Evolutionary conservation across 2,797 vertebrate species (phyloP), one percentile per base, ranked within the genome.

Genomic region (Benthosema pterotum): DNA sequence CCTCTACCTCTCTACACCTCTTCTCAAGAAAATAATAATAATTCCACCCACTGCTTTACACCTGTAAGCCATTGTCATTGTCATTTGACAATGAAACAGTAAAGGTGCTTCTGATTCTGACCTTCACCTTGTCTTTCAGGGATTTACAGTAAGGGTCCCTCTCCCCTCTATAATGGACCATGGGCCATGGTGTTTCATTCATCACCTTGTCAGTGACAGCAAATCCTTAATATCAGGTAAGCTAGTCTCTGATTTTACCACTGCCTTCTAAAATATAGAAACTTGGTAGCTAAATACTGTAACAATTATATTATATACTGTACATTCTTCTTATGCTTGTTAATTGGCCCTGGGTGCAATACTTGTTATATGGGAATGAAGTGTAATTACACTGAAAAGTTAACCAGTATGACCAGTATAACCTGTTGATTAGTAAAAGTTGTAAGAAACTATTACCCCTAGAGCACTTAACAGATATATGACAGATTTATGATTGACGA

Each of bases 401-500:
- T 38, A 38, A 38, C 32, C 32, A 38, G 32, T 38, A 38, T 38
- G 32, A 38, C 8, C 32, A 38, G 32, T 38, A 38, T 38, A 38
- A 38, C 32, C 32, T 9, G 32, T 38, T 38, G 32, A 38, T 8
- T 8, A 38, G 32, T 38, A 38, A 38, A 38, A 38, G 32, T 38
- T 38, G 8, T 8, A 32, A 38, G 7, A 38, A 38, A 38, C 32
- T 38, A 38, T 38, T 38, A 38, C 7, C 7, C 32, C 32, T 38
- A 38, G 7, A 67, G 16, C 18, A 43, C 52, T n/a, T n/a, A n/a
- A n/a, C n/a, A n/a, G n/a, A n/a, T n/a, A n/a, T n/a, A n/a, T 52
- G 60, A 72, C 67, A 67, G 64, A 80, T 71, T 79, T 71, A 74
- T 60, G 54, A 60, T 15, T 42, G 63, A 71, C 57, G 71, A 74